phyloP scores from a whole-genome alignment of 2,888 invertebrate genomes.

The Cotesia congregata region DNA sequence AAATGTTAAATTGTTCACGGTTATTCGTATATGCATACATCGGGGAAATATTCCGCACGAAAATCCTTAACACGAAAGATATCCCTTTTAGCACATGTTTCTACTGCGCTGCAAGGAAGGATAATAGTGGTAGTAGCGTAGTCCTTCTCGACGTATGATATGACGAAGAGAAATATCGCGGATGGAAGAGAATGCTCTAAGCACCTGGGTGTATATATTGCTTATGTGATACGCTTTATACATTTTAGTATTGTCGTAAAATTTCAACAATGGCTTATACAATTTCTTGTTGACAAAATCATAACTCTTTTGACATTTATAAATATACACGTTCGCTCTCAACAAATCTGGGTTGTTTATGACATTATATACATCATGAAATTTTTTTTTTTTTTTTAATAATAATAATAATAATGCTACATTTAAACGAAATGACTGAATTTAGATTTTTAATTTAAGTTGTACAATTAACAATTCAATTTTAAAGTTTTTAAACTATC shows the following conservation, averaged over 20 bases:
- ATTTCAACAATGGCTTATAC: constrained; percentile 27
- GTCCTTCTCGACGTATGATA: constrained; percentile 12
- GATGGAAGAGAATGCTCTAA: constrained; percentile 7
- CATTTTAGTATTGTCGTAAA: constrained; percentile 54
- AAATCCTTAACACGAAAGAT: constrained; percentile 22
- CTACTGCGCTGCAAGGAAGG: not conserved
- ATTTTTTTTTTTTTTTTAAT: too few relatives aligned
- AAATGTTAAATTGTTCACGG: constrained; percentile 22
- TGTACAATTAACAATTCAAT: too few relatives aligned
- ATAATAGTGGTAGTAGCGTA: not conserved
- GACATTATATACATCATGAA: too few relatives aligned
- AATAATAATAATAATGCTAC: too few relatives aligned
- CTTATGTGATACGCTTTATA: constrained; percentile 9
- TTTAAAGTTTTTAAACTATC: too few relatives aligned
- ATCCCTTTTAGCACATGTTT: constrained; percentile 14
- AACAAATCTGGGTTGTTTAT: not conserved
- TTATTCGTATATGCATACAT: not conserved
- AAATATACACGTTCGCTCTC: not conserved
- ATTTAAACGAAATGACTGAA: too few relatives aligned
- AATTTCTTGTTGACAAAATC: constrained; percentile 42
- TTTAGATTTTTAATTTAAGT: too few relatives aligned
- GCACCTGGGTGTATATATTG: not conserved
- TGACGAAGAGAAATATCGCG: constrained; percentile 13
- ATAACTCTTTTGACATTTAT: constrained; percentile 39
- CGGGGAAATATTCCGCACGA: constrained; percentile 9